These are phyloP conservation scores for Hemiscyllium ocellatum DNA, from an alignment of 2,113 vertebrate species.

Conservation along the genomic window DNA sequence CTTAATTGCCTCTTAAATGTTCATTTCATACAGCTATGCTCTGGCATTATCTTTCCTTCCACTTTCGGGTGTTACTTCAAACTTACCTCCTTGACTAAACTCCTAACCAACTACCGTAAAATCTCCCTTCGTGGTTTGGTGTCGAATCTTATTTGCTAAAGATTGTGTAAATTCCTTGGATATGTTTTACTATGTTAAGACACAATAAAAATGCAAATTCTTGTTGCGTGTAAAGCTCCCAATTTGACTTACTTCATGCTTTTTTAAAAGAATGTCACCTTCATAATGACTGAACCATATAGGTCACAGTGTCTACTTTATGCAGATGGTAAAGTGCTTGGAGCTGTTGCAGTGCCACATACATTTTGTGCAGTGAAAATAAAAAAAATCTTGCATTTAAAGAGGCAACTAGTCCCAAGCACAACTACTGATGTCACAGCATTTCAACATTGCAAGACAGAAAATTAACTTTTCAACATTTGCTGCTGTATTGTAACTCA, in stretches of 20 bases:
- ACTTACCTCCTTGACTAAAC: not conserved
- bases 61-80: not conserved
- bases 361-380: not conserved
- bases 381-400: not conserved
- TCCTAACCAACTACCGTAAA: not conserved
- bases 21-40: too few relatives aligned
- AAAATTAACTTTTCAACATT: not conserved
- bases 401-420: not conserved
- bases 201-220: not conserved
- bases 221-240: not conserved
- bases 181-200: too few relatives aligned
- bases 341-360: not conserved
- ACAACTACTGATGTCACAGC: not conserved
- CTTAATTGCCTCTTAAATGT: too few relatives aligned
- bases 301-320: not conserved
- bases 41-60: not conserved
- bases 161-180: too few relatives aligned
- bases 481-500: not conserved
- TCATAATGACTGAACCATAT: not conserved
- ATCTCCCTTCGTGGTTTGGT: not conserved
- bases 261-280: not conserved
- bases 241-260: not conserved
- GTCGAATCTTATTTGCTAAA: too few relatives aligned
- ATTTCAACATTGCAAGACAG: slow-evolving; percentile 8
- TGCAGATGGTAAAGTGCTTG: not conserved